These are phyloP conservation scores for Nematostella vectensis DNA, from an alignment of 92 coral and sea anemone species.

Conservation along the genomic window DNA sequence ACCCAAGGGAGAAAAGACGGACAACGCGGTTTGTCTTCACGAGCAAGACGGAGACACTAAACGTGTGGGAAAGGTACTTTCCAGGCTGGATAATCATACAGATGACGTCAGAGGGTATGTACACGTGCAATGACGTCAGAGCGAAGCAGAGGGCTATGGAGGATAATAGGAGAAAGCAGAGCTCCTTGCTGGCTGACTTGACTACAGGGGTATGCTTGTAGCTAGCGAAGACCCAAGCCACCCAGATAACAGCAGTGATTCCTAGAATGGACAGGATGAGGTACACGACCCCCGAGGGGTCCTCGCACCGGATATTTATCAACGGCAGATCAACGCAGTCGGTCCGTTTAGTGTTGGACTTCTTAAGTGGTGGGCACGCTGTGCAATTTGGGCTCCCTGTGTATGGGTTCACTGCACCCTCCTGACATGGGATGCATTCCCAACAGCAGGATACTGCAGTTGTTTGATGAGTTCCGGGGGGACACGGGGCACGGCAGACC, in stretches of 20 bases:
- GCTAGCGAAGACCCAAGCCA: not conserved
- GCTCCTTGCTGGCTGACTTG: conserved; percentile 14
- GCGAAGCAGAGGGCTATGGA: conserved; percentile 1
- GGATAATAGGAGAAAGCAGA: conserved; percentile 10
- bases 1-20: not conserved
- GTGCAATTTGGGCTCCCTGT: conserved; percentile 10
- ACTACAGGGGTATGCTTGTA: conserved; percentile 14
- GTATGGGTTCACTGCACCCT: conserved; percentile 9
- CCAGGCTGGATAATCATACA: conserved; percentile 12
- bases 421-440: conserved; percentile 21
- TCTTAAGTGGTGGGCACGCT: conserved; percentile 6
- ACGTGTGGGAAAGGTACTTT: conserved; percentile 10
- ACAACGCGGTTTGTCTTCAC: conserved; percentile 16
- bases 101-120: conserved; percentile 9
- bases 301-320: conserved; percentile 2
- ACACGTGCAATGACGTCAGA: not conserved
- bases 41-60: conserved; percentile 16
- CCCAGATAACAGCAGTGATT: not conserved
- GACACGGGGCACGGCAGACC: conserved; percentile 9
- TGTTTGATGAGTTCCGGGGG: conserved; percentile 18
- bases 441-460: conserved; percentile 22
- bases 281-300: not conserved
- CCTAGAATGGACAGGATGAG: not conserved
- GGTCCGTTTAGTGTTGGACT: conserved; percentile 7
- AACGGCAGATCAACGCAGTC: conserved; percentile 17